These are phyloP conservation scores for Albula glossodonta DNA, from an alignment of 2,113 vertebrate genomes.

Conservation along the genomic window DNA sequence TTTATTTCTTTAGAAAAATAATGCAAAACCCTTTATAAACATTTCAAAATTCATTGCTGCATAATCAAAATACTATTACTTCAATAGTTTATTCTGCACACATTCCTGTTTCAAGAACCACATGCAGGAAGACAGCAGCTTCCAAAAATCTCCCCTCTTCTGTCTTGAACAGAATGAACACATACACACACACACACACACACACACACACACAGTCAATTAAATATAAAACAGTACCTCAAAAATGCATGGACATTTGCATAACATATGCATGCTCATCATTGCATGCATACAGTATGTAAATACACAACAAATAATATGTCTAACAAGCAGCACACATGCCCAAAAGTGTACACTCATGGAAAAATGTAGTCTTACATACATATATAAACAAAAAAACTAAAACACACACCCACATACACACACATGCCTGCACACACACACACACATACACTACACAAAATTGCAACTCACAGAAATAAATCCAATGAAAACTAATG, in stretches of 20 bases:
- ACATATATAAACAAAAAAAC: background rate
- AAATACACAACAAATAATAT: background rate
- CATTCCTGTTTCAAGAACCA: background rate
- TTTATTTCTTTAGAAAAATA: slow-evolving; percentile 20
- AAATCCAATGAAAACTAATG: no score
- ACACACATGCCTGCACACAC: no score
- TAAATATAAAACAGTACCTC: no score
- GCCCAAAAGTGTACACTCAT: background rate
- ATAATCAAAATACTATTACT: slow-evolving; percentile 5
- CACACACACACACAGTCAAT: background rate
- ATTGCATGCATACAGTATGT: background rate
- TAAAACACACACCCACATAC: background rate
- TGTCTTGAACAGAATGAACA: background rate
- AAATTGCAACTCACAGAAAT: background rate
- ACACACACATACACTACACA: background rate
- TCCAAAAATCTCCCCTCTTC: background rate
- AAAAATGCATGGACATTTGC: no score
- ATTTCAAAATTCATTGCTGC: background rate
- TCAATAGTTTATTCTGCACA: background rate
- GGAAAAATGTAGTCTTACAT: background rate
- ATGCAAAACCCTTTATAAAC: slow-evolving; percentile 17
- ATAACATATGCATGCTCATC: no score
- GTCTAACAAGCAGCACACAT: background rate
- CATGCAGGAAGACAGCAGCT: background rate
- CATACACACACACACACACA: slow-evolving; percentile 1